phyloP scores from a whole-genome alignment of 1,140 invertebrate genomes.

The Camponotus vicinus region DNA sequence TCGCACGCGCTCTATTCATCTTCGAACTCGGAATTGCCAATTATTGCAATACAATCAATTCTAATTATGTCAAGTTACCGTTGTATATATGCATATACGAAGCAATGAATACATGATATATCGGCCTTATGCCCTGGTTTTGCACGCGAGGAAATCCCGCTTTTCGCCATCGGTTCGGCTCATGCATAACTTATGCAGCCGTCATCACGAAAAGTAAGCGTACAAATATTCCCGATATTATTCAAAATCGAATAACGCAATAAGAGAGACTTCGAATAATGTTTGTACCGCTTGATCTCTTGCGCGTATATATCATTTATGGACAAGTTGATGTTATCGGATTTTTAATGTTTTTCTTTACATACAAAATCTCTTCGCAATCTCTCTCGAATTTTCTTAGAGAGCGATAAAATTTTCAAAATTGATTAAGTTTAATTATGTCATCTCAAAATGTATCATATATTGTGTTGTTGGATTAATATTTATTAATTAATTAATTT shows the following conservation, averaged over 20 bases:
- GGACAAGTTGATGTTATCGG: neutral
- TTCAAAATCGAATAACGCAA: neutral
- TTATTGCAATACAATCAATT: neutral
- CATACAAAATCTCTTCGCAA: neutral
- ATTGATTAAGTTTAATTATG: neutral
- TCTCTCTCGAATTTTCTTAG: neutral
- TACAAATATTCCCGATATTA: conserved; percentile 2
- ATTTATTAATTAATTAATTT: neutral
- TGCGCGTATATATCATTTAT: neutral
- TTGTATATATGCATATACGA: neutral
- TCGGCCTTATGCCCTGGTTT: neutral
- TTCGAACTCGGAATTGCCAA: neutral
- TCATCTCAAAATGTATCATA: no score
- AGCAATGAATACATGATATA: neutral
- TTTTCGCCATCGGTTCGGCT: conserved; percentile 7
- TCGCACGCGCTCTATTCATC: no score
- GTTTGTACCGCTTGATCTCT: neutral
- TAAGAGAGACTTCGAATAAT: neutral
- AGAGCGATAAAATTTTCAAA: neutral
- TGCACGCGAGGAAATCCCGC: neutral
- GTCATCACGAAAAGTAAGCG: conserved; percentile 6
- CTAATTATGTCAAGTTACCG: neutral
- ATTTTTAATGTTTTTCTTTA: neutral
- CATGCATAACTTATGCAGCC: conserved; percentile 16
- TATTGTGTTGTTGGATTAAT: neutral